Base-by-base conservation (phyloP, 2,888 invertebrate genomes). In the Rhorus exstirpatorius region DNA sequence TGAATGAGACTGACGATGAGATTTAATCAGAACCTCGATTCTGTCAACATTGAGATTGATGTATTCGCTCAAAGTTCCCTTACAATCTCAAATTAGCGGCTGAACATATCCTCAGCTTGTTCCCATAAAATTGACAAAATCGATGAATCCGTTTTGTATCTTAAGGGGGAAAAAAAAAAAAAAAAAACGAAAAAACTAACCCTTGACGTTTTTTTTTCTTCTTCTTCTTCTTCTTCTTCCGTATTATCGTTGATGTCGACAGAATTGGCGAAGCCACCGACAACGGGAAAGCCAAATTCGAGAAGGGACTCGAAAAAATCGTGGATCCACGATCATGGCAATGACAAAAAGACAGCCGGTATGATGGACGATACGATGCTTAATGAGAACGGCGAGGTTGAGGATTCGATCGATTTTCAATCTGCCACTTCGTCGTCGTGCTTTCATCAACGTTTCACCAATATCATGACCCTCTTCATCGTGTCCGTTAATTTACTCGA, bases 271-370 rank as follows among this genome's bases (percentile, higher is more conserved):
- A 88, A 86, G 78, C 89, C 90, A 17, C 87, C 87, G 26, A 89
- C 91, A 38, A 91, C 90, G 46, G 88, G 89, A 12, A 88, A 84
- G 68, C 90, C 92, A 2, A 89, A 87, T 84, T 84, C 88, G 35
- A 85, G 91, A 75, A 87, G 91, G 19, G 91, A 91, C 63, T 89
- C 91, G 72, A 91, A 90, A 83, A 92, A 91, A 75, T 79, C 86
- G 1, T 90, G 92, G 91, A 89, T 88, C 58, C 83, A 86, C 63
- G 89, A 91, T 86, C 87, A 87, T 65, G 86, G 83, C 12, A 86
- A 90, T 78, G 90, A 90, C 41, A 91, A 90, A 75, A 89, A 90
- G 70, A 86, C 87, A 0, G 89, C 89, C 1, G 91, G 90, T 19
- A 91, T 91, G 87, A 90, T 88, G 83, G 92, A 92, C 83, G 91